phyloP scores from a whole-genome alignment of 2,113 vertebrate genomes.

The Rutilus rutilus region DNA sequence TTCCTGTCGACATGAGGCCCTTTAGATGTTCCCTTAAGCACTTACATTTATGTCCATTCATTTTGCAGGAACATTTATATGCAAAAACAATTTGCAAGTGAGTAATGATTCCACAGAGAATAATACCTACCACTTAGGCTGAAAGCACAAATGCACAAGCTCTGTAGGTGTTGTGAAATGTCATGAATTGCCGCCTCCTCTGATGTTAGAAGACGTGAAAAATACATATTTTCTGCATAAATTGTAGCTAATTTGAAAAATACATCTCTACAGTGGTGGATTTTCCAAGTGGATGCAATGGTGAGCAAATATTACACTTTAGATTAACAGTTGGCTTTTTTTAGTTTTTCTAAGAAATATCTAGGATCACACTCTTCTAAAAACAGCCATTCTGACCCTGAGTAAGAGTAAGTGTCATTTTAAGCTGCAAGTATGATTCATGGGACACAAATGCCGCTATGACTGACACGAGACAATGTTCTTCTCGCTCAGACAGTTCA shows the following conservation, averaged over 20 bases:
- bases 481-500: constrained; percentile 29
- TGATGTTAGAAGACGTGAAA: neutral
- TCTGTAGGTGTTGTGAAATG: constrained; percentile 7
- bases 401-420: constrained; percentile 29
- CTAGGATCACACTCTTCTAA: constrained; percentile 2
- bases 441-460: neutral
- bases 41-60: neutral
- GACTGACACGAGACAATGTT: constrained; percentile 39
- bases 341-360: neutral
- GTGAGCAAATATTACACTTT: neutral
- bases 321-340: neutral
- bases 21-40: neutral
- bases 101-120: neutral
- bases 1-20: neutral
- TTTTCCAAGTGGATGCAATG: neutral
- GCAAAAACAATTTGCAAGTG: neutral
- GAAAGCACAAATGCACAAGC: constrained; percentile 6
- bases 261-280: neutral
- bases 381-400: constrained; percentile 23
- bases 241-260: neutral
- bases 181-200: neutral
- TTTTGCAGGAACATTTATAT: neutral
- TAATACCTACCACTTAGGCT: neutral
- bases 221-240: neutral
- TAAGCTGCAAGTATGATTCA: constrained; percentile 28